phyloP scores from a whole-genome alignment of 2,797 vertebrate species.

The Anas bernieri region DNA sequence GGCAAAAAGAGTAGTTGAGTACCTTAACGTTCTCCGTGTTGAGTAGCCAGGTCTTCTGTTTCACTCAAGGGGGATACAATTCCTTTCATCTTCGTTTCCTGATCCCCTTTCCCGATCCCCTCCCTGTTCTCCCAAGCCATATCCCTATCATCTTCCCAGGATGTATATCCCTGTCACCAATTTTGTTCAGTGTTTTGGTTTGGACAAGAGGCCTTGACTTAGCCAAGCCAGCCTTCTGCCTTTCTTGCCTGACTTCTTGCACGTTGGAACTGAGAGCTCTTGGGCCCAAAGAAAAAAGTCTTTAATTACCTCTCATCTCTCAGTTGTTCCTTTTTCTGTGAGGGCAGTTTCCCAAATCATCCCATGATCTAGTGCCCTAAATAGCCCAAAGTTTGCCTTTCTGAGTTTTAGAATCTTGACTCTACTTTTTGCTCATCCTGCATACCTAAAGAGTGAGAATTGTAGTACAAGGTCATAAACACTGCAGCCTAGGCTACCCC shows the following conservation, averaged over 20 bases:
- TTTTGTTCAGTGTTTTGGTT: neutral
- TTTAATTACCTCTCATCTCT: too few species aligned
- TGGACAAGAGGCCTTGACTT: neutral
- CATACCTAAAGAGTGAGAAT: neutral
- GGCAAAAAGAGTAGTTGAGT: too few species aligned
- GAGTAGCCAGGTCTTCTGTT: too few species aligned
- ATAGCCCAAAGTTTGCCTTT: neutral
- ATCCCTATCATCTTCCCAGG: neutral
- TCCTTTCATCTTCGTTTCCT: too few species aligned
- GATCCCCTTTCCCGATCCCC: neutral
- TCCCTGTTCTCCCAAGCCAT: neutral
- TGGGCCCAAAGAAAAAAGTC: too few species aligned
- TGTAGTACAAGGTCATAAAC: neutral
- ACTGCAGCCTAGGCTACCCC: neutral
- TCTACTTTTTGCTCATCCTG: neutral
- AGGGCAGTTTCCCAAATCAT: too few species aligned
- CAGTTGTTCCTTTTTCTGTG: too few species aligned
- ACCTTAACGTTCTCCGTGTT: too few species aligned
- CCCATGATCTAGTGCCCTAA: neutral
- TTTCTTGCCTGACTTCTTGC: neutral
- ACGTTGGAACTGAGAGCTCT: too few species aligned
- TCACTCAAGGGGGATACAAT: too few species aligned
- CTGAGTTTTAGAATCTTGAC: neutral
- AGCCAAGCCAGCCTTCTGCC: neutral
- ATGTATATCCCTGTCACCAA: neutral